Conservation (phyloP, 64 coral and sea anemone species). For the Trachythela sp. region DNA sequence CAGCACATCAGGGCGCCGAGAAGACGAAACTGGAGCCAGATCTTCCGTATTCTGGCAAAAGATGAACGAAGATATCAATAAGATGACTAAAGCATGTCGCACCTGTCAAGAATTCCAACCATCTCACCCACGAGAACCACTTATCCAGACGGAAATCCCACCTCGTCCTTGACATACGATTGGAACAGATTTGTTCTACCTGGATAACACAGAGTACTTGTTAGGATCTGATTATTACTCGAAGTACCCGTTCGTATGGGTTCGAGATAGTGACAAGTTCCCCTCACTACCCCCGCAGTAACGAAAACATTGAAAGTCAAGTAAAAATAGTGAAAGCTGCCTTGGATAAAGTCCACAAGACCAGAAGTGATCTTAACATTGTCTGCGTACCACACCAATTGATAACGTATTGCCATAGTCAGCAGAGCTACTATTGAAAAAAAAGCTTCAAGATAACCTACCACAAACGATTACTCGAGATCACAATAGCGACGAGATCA, state of each 20-base stretch:
- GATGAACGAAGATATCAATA: conserved; percentile 1
- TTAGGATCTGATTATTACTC: neutral
- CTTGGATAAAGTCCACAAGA: neutral
- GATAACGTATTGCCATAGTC: neutral
- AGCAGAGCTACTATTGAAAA: neutral
- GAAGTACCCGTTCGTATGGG: neutral
- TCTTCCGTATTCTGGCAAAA: neutral
- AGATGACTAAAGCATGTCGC: neutral
- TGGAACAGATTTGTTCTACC: neutral
- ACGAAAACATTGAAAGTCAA: neutral
- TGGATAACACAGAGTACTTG: neutral
- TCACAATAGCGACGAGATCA: neutral
- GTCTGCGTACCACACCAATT: conserved; percentile 3
- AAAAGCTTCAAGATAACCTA: conserved; percentile 31
- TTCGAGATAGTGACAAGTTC: conserved; percentile 33
- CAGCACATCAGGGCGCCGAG: neutral
- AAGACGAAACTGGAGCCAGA: conserved; percentile 4
- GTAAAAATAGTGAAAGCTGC: conserved; percentile 2
- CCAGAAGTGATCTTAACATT: neutral
- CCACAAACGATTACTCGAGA: conserved; percentile 1
- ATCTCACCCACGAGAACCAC: neutral
- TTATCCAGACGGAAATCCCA: neutral
- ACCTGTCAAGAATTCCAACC: neutral
- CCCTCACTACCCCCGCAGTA: conserved; percentile 22
- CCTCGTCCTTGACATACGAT: neutral